Evolutionary conservation across 2,113 vertebrate genomes (phyloP).

Genomic region (Labeo rohita): DNA sequence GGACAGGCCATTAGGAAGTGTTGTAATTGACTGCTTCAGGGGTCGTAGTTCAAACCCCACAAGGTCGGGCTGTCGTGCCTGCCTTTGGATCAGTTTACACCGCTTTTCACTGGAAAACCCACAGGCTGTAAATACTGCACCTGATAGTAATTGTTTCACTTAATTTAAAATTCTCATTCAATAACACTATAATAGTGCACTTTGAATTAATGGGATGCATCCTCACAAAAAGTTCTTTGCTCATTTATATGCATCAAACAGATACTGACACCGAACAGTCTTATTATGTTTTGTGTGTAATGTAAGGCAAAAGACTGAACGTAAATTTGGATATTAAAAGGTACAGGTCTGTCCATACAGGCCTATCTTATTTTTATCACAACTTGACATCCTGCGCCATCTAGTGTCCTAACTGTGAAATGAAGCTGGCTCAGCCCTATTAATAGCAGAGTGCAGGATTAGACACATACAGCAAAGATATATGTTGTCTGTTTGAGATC

Average conservation of each 20-base stretch:
- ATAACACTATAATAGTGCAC: not conserved
- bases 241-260: not conserved
- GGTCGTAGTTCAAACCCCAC: constrained; percentile 69
- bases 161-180: not conserved
- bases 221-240: not conserved
- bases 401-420: constrained; percentile 58
- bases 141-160: not conserved
- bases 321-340: not conserved
- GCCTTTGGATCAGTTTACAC: constrained; percentile 21
- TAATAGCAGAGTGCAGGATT: not conserved
- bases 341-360: not conserved
- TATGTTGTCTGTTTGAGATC: not conserved
- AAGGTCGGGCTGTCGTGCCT: constrained; percentile 65
- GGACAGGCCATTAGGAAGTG: constrained; percentile 77
- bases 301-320: not conserved
- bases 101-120: constrained; percentile 30
- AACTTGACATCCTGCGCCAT: constrained; percentile 40
- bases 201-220: not conserved
- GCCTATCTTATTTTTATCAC: not conserved
- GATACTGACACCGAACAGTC: not conserved
- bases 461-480: not conserved
- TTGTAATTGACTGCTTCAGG: constrained; percentile 74
- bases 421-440: not conserved
- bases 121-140: not conserved
- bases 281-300: not conserved